Percentiles rank a stretch among this genome's conserved stretches.
Evolutionary conservation across 2,888 invertebrate species (phyloP).

Genomic region (Hipparchia semele): DNA sequence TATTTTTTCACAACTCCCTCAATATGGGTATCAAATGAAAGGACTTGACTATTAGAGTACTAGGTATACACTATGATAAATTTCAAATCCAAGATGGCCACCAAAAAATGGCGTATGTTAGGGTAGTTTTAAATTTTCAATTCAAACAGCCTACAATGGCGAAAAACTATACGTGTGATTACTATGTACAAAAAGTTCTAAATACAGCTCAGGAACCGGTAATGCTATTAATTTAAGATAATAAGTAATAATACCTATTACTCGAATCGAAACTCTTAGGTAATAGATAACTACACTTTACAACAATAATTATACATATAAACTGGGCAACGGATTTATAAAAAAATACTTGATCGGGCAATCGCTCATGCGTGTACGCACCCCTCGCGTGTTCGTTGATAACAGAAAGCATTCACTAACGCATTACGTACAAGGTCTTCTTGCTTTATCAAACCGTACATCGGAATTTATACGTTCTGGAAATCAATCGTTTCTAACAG

Average conservation of each 20-base stretch:
- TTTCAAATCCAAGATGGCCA: too few species aligned
- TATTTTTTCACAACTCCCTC: too few species aligned
- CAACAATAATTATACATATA: conserved; percentile 13
- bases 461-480: conserved; percentile 41
- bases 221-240: neutral
- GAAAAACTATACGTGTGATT: too few species aligned
- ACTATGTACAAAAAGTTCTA: too few species aligned
- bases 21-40: too few species aligned
- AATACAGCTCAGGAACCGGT: neutral
- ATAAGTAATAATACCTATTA: conserved; percentile 6
- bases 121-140: too few species aligned
- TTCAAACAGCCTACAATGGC: too few species aligned
- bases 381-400: conserved; percentile 48
- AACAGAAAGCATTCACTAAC: conserved; percentile 43
- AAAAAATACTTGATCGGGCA: conserved; percentile 32
- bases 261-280: neutral
- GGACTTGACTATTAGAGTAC: too few species aligned
- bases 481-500: conserved; percentile 41
- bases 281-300: conserved; percentile 10
- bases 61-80: too few species aligned
- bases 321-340: conserved; percentile 18
- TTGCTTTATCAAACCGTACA: conserved; percentile 46
- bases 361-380: conserved; percentile 43
- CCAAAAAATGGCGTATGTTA: too few species aligned
- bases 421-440: conserved; percentile 47